Base-by-base conservation (phyloP, 2,888 invertebrate species). In the Prenolepis imparis region DNA sequence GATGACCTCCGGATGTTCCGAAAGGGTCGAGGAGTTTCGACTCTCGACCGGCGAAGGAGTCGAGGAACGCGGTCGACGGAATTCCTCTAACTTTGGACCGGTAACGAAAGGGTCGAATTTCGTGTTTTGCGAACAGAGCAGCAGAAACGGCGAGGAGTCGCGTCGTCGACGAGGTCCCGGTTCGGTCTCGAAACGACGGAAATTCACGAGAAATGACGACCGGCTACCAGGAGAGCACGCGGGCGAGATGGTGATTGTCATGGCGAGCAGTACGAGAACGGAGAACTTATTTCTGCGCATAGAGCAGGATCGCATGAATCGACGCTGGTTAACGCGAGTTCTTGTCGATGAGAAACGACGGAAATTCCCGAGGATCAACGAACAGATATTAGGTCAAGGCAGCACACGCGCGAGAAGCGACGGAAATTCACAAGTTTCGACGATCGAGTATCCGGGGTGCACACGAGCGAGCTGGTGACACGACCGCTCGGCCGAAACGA, bases 91-190 rank as follows among this genome's bases (percentile, higher is more conserved):
- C 82, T 57, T 59, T 57, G 66, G 36, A 66, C 66, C 74, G 67
- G 66, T 67, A 36, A 82, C 74, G 74, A 83, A 83, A 83, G 74
- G 82, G 75, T 83, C 82, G 82, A 83, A 75, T 75, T 83, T 83
- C 82, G 82, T 82, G 74, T 52, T 52, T 52, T 52, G n/a, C 52
- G 52, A 52, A n/a, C 2, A 52, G n/a, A n/a, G 52, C 2, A n/a
- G n/a, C 52, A 52, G 52, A 8, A 52, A 52, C n/a, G 52, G 8
- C 52, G 8, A 52, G 52, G 52, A 52, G 52, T 8, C n/a, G 48
- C 48, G n/a, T 8, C 52, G n/a, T n/a, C 52, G n/a, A n/a, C 52
- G 18, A 48, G 48, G 48, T 52, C 52, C 3, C 15, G 44, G 44
- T 15, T 44, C 44, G 52, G n/a, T 52, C 52, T 52, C 52, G 52